Conservation (phyloP, 2,797 vertebrate genomes). For the Pelobates cultripes region DNA sequence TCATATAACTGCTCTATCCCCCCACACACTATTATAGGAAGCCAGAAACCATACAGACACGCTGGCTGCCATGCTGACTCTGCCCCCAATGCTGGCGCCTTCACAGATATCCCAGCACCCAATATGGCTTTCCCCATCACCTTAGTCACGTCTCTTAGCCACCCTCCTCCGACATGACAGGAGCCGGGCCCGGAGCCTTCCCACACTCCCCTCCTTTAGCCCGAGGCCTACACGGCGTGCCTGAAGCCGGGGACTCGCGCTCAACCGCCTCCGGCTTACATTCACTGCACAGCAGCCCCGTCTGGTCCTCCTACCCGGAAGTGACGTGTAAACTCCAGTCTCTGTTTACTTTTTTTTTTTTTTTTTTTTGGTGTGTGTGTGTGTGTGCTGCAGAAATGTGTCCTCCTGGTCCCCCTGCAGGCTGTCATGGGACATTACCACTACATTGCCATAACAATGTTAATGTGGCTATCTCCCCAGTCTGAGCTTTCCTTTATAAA, state of each 20-base stretch:
- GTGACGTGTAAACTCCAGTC: background rate
- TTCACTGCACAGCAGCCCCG: no score
- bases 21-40: no score
- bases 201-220: background rate
- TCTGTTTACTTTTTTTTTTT: background rate
- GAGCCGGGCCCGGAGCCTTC: no score
- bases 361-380: no score
- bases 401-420: background rate
- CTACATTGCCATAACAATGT: background rate
- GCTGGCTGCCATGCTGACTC: background rate
- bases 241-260: background rate
- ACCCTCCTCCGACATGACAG: slow-evolving; percentile 5
- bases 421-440: background rate
- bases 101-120: background rate
- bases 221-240: background rate
- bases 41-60: no score
- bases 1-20: no score
- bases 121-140: background rate
- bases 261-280: background rate
- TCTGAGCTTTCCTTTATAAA: no score
- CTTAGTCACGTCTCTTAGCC: background rate
- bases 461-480: background rate
- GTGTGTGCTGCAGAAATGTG: background rate
- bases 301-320: background rate
- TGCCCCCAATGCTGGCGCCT: no score